Evolutionary conservation across 2,888 invertebrate species (phyloP).

Genomic region (Rhynchonema sp.): DNA sequence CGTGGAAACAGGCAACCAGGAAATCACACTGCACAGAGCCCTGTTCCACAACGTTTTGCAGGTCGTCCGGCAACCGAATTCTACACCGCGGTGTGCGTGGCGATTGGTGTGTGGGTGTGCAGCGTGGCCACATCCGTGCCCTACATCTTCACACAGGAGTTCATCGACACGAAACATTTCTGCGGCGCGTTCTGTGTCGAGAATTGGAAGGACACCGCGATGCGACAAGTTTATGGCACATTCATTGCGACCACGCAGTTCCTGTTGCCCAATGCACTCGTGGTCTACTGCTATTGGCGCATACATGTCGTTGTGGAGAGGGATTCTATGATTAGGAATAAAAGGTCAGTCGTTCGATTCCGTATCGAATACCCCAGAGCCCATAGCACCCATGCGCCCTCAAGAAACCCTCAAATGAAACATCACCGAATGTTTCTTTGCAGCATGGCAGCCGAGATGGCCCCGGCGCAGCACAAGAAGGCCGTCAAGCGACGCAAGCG

Average conservation of each 20-base stretch:
- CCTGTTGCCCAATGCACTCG: constrained; percentile 11
- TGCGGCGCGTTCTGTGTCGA: not conserved
- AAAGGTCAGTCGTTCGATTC: too few species aligned
- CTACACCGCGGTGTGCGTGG: too few species aligned
- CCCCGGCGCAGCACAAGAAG: not conserved
- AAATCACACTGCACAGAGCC: too few species aligned
- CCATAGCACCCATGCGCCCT: not conserved
- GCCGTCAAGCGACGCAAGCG: not conserved
- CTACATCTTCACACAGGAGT: constrained; percentile 20
- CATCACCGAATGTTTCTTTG: too few species aligned
- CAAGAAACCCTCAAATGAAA: too few species aligned
- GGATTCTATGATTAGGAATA: not conserved
- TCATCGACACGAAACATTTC: constrained; percentile 27
- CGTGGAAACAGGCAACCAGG: too few species aligned
- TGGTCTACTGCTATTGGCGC: constrained; percentile 23
- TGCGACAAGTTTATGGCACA: not conserved
- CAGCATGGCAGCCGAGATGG: too few species aligned
- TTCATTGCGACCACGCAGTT: not conserved
- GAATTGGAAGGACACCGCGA: not conserved
- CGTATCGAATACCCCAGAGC: too few species aligned
- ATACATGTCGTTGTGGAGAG: constrained; percentile 18
- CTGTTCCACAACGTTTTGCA: too few species aligned
- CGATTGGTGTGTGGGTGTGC: constrained; percentile 21
- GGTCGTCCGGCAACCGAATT: too few species aligned
- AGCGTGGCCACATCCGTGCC: constrained; percentile 22